These are phyloP conservation scores for Smittia sp. DNA, from an alignment of 2,888 invertebrate genomes.

Conservation along the genomic window DNA sequence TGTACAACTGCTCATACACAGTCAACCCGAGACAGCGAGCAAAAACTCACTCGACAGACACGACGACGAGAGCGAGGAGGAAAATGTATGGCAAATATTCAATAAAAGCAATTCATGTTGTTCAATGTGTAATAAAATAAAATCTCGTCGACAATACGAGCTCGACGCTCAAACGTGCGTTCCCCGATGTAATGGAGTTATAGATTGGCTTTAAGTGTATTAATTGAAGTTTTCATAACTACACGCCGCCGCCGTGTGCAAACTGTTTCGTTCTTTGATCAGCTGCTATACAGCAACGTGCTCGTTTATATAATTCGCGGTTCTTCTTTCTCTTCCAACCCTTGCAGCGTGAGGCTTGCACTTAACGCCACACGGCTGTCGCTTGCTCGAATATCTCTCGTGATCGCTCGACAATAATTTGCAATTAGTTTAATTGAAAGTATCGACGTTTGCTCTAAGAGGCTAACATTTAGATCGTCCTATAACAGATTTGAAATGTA, in stretches of 20 bases:
- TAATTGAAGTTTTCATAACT: conserved; percentile 1
- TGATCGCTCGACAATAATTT: no score
- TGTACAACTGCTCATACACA: conserved; percentile 19
- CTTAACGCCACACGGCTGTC: no score
- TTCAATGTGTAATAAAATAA: conserved; percentile 21
- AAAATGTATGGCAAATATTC: conserved; percentile 40
- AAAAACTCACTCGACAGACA: not conserved
- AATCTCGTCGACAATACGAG: conserved; percentile 29
- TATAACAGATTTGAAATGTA: no score
- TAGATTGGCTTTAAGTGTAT: conserved; percentile 33
- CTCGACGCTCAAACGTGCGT: conserved; percentile 25
- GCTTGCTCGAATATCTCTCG: no score
- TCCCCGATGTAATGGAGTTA: conserved; percentile 36
- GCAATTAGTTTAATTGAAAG: no score
- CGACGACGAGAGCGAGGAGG: conserved; percentile 8
- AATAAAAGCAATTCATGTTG: not conserved
- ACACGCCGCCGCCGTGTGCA: not conserved
- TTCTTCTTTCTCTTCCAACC: no score
- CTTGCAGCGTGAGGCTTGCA: no score
- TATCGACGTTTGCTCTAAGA: no score
- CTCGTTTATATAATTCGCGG: no score
- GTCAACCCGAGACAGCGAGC: not conserved
- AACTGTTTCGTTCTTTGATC: not conserved
- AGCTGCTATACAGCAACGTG: not conserved
- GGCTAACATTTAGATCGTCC: no score